These are phyloP conservation scores for Pseudolycoriella hygida DNA, from an alignment of 2,888 invertebrate genomes.

Conservation along the genomic window DNA sequence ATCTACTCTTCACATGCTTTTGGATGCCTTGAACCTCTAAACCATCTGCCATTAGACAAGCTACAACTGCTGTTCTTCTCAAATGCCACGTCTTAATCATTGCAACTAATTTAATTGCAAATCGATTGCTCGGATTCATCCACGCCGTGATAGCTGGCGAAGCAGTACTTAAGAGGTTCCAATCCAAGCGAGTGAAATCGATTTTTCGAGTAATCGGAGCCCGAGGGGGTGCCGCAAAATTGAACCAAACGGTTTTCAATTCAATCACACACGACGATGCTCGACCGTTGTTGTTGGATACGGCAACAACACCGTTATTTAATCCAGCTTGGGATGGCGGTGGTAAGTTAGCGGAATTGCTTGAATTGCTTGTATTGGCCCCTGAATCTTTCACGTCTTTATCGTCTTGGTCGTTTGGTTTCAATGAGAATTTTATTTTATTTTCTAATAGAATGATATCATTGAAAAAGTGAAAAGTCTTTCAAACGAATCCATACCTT, in stretches of 20 bases:
- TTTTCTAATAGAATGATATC: background rate
- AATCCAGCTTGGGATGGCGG: conserved; percentile 2
- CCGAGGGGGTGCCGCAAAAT: conserved; percentile 91
- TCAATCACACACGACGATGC: conserved; percentile 77
- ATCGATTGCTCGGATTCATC: conserved; percentile 89
- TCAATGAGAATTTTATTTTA: conserved; percentile 4
- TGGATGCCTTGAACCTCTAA: conserved; percentile 74
- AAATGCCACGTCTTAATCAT: conserved; percentile 64
- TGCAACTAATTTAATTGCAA: conserved; percentile 68
- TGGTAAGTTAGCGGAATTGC: conserved; percentile 18
- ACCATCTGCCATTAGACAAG: conserved; percentile 89
- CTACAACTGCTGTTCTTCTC: conserved; percentile 70
- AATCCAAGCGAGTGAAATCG: conserved; percentile 85
- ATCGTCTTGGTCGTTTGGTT: conserved; percentile 5
- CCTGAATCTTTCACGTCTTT: conserved; percentile 5
- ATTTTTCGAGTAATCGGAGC: conserved; percentile 88
- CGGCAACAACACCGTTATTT: background rate
- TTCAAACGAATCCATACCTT: background rate
- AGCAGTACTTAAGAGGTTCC: conserved; percentile 90
- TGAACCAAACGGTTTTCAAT: conserved; percentile 85
- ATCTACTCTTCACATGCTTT: conserved; percentile 72
- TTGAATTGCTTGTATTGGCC: conserved; percentile 1
- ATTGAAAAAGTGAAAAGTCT: too few species aligned
- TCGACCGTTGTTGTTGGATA: conserved; percentile 41
- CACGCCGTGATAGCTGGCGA: conserved; percentile 95